phyloP scores from a whole-genome alignment of 2,888 invertebrate species.

The Ormyrus thymus region DNA sequence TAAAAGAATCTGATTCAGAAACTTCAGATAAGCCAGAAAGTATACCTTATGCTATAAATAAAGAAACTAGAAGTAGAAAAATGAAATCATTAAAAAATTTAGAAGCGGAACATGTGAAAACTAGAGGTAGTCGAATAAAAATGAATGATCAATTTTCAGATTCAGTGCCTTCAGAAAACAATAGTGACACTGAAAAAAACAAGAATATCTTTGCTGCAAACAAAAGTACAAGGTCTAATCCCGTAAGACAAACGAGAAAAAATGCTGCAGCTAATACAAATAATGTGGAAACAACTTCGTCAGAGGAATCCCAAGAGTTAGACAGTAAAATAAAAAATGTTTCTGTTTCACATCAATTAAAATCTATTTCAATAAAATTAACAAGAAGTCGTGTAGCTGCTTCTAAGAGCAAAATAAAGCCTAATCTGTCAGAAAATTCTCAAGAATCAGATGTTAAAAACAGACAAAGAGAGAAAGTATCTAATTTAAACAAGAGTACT shows the following conservation, averaged over 20 bases:
- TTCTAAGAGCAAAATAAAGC: too few species aligned
- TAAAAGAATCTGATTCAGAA: conserved; percentile 35
- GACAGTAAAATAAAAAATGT: too few species aligned
- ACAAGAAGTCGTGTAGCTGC: too few species aligned
- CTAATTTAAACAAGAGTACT: too few species aligned
- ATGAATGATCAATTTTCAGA: conserved; percentile 19
- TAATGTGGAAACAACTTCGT: too few species aligned
- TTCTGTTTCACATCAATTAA: too few species aligned
- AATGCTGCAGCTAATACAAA: too few species aligned
- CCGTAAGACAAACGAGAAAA: conserved; percentile 28
- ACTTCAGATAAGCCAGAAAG: not conserved
- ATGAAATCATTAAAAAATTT: not conserved
- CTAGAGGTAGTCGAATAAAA: conserved; percentile 8
- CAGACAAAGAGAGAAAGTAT: too few species aligned
- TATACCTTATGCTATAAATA: not conserved
- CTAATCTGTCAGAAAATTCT: too few species aligned
- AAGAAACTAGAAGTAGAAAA: not conserved
- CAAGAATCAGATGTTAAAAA: too few species aligned
- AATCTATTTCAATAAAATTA: too few species aligned
- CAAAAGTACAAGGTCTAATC: not conserved
- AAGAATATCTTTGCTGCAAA: conserved; percentile 2
- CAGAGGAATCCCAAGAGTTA: too few species aligned
- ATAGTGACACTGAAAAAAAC: conserved; percentile 9
- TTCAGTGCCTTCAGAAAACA: conserved; percentile 21
- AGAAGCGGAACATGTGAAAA: not conserved